Evolutionary conservation across 1,140 invertebrate species (phyloP).

Genomic region (Bombus haemorrhoidalis): DNA sequence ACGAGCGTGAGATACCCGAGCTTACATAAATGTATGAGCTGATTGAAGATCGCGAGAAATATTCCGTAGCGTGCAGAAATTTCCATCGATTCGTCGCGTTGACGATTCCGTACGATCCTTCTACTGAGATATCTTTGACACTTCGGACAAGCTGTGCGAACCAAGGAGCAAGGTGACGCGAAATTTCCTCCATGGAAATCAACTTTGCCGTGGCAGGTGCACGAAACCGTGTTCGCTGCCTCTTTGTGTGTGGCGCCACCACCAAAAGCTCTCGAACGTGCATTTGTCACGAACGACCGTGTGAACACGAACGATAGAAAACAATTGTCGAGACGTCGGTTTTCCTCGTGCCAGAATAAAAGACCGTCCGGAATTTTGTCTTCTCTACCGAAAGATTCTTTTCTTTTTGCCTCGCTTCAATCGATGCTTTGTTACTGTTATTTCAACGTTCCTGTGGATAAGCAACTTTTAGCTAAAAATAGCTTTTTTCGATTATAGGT

Average conservation of each 20-base stretch:
- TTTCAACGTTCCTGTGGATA: too few species aligned
- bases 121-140: constrained; percentile 47
- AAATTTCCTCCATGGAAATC: constrained; percentile 67
- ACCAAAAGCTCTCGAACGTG: constrained; percentile 34
- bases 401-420: too few species aligned
- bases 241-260: constrained; percentile 18
- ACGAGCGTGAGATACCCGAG: background rate
- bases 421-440: too few species aligned
- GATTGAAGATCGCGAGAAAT: constrained; percentile 7
- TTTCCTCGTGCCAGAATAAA: constrained; percentile 25
- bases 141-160: constrained; percentile 52
- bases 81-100: constrained; percentile 41
- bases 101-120: constrained; percentile 37
- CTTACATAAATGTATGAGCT: constrained; percentile 30
- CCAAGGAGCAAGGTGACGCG: constrained; percentile 38
- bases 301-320: constrained; percentile 45
- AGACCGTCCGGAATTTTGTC: background rate
- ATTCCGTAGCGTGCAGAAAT: constrained; percentile 41
- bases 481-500: too few species aligned
- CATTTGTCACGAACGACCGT: constrained; percentile 36
- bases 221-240: constrained; percentile 35
- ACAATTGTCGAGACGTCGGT: constrained; percentile 42
- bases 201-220: constrained; percentile 60
- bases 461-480: too few species aligned
- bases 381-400: background rate